These are phyloP conservation scores for Cyphomyrmex costatus DNA, from an alignment of 1,140 invertebrate genomes.

Conservation along the genomic window DNA sequence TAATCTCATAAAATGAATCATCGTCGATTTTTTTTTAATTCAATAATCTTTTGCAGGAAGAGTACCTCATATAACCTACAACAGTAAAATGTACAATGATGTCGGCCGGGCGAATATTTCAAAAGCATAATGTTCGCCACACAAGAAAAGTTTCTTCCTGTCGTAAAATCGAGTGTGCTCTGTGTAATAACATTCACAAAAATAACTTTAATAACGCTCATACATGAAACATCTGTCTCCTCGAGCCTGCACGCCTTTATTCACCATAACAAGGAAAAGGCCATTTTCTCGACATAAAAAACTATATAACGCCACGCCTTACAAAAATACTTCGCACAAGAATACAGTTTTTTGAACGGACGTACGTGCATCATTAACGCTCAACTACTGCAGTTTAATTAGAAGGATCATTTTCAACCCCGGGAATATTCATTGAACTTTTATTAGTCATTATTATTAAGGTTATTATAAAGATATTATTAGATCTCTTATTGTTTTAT, in stretches of 20 bases:
- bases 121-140: not conserved
- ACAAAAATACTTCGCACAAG: conserved; percentile 65
- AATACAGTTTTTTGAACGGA: conserved; percentile 59
- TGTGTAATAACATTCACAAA: conserved; percentile 73
- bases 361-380: conserved; percentile 60
- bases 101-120: not conserved
- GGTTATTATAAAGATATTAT: not conserved
- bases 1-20: conserved; percentile 63
- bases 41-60: conserved; percentile 9
- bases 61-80: conserved; percentile 31
- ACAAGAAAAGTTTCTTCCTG: conserved; percentile 73
- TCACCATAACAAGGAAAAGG: conserved; percentile 75
- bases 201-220: conserved; percentile 74
- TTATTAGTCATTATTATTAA: not conserved
- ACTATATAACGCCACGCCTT: conserved; percentile 58
- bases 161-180: conserved; percentile 72
- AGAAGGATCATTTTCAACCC: conserved; percentile 33
- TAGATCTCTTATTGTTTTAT: not conserved
- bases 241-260: conserved; percentile 70
- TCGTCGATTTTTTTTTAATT: conserved; percentile 20
- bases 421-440: not conserved
- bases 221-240: conserved; percentile 56
- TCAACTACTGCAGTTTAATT: conserved; percentile 19
- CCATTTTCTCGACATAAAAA: conserved; percentile 67
- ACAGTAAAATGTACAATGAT: conserved; percentile 52